Evolutionary conservation across 2,797 vertebrate genomes (phyloP), one percentile per base, ranked within the genome.

Genomic region (Podarcis lilfordi): DNA sequence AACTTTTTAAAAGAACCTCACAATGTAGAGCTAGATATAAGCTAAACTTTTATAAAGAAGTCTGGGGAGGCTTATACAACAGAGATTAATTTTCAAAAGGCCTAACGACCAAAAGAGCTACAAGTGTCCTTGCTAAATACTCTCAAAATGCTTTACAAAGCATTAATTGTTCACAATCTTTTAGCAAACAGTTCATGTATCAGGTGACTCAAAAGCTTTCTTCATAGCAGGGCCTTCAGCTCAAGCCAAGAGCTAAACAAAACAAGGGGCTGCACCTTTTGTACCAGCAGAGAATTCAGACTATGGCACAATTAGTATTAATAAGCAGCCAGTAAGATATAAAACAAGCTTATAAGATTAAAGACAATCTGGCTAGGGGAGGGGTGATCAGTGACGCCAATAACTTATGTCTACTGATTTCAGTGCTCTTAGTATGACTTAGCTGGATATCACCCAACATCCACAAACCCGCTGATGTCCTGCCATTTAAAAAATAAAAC

Each of bases 121-220:
- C 82, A 91, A 94, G 85, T 84, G 91, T 93, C 93, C 94, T 93
- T 91, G 89, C 94, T 95, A 85, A 96, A 94, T 84, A 82, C 90
- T 94, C 87, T 88, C 92, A 86, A 92, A 76, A 87, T 94, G 85
- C 68, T 91, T 91, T 90, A 95, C 93, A 96, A 96, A 96, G 95
- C 91, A 89, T 64, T 71, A 86, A 95, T 93, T 96, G 95, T 96
- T 96, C 92, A 85, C 8, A 82, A 89, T 88, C 94, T 93, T 96
- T 85, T 93, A 97, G 97, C 97, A 98, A 97, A 97, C 97, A 97
- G 97, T 98, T 96, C 97, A 93, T 96, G 95, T 95, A 95, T 92
- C 95, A 96, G 94, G 94, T 95, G 94, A 96, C 90, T 93, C 91
- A 92, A 90, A 0, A 91, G 93, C 88, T 93, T 93, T 78, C 92